Base-by-base conservation (phyloP, 1,140 invertebrate genomes). In the Polyergus mexicanus region DNA sequence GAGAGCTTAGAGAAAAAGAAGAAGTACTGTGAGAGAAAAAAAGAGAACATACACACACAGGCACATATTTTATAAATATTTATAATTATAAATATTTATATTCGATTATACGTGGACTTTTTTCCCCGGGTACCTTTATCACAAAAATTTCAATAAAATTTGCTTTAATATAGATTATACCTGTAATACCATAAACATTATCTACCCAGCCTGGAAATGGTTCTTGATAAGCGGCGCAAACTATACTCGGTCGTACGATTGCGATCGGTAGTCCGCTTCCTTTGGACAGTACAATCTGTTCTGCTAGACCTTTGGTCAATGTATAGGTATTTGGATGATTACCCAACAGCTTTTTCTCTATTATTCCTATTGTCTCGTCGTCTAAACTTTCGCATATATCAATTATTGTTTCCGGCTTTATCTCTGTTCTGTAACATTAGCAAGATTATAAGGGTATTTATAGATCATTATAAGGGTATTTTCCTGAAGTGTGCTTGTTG, bases 141-240 rank as follows among this genome's bases (percentile, higher is more conserved):
- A 28, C 25, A 0, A 28, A 28, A 28, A 28, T 28, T 28, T 28
- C 25, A 28, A 28, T 28, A 0, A 28, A 28, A 28, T 28, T 28
- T 28, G 25, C 25, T 28, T 38, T 38, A 38, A 38, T 38, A 38
- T 10, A 41, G 19, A 8, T 38, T 32, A 0, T 86, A 93, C 93
- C 94, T 60, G 94, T 97, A n/a, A 97, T 96, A 58, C 98, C 99
- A 93, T 97, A 98, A n/a, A 98, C 96, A 91, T 99, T 99, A 93
- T 99, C 99, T 68, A 99, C 98, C 99, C 99, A 99, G 1, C 98
- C 98, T 0, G 97, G 97, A 92, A 96, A 97, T 0, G 97, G 98
- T 92, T 98, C 97, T 85, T 96, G 96, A 91, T 96, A 96, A 0
- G 97, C 97, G 0, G 97, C 97, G 4, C 97, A 97, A 1, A 98